A percentile compares a stretch with the other conserved stretches of the same genome.
phyloP scores from a whole-genome alignment of 1,140 invertebrate genomes.

The Rhyacophila brunnea region DNA sequence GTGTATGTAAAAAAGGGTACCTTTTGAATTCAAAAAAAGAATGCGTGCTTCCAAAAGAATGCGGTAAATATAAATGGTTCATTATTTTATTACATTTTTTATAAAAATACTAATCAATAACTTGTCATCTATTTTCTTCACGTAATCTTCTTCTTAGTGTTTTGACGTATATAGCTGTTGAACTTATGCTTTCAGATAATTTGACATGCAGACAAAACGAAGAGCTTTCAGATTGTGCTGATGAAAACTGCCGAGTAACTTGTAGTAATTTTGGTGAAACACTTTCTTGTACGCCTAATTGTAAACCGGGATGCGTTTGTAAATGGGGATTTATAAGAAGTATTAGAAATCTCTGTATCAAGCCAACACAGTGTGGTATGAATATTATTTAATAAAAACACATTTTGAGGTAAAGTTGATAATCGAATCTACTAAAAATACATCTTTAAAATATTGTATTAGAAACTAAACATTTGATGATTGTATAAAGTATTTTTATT shows the following conservation, averaged over 20 bases:
- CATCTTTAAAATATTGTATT: too few species aligned
- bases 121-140: too few species aligned
- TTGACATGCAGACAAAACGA: constrained; percentile 8
- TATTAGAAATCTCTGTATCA: constrained; percentile 13
- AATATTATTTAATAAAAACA: too few species aligned
- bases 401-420: too few species aligned
- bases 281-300: constrained; percentile 8
- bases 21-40: constrained; percentile 32
- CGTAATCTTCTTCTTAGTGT: too few species aligned
- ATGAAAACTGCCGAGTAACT: constrained; percentile 19
- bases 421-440: too few species aligned
- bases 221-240: constrained; percentile 21
- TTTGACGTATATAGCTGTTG: too few species aligned
- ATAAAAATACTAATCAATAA: too few species aligned
- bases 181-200: too few species aligned
- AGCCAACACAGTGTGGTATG: constrained; percentile 17
- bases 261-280: constrained; percentile 11
- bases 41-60: constrained; percentile 33
- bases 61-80: constrained; percentile 23
- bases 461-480: too few species aligned
- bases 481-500: too few species aligned
- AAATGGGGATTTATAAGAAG: constrained; percentile 16
- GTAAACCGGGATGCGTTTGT: constrained; percentile 26
- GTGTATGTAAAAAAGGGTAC: constrained; percentile 37
- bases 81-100: too few species aligned